Percentiles rank a stretch among this genome's conserved stretches.
Evolutionary conservation across 1,140 invertebrate genomes (phyloP).

Genomic region (Drosophila mayri): DNA sequence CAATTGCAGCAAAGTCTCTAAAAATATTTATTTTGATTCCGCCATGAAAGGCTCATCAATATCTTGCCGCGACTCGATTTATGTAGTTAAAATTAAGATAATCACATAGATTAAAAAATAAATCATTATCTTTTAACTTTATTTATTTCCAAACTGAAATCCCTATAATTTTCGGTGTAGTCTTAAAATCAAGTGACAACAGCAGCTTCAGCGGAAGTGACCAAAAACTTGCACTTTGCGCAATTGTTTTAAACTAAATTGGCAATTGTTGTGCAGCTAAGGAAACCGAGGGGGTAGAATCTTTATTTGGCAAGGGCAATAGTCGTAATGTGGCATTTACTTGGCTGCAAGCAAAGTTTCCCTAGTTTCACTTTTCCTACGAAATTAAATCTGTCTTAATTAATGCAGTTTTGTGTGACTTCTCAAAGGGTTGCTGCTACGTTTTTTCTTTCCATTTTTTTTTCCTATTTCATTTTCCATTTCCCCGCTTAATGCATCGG

Average conservation of each 20-base stretch:
- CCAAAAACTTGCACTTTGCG: slow-evolving; percentile 73
- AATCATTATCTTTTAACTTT: not conserved
- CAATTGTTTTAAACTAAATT: slow-evolving; percentile 78
- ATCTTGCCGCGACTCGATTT: not conserved
- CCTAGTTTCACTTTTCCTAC: slow-evolving; percentile 15
- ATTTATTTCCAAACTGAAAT: not conserved
- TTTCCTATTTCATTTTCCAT: slow-evolving; percentile 20
- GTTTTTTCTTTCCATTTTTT: not conserved
- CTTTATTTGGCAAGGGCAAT: slow-evolving; percentile 49
- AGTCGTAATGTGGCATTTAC: slow-evolving; percentile 53
- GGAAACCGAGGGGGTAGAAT: slow-evolving; percentile 5
- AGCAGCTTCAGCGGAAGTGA: slow-evolving; percentile 65
- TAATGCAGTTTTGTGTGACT: slow-evolving; percentile 35
- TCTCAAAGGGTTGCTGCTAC: not conserved
- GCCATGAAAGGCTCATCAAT: not conserved
- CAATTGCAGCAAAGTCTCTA: not conserved
- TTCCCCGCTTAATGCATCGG: slow-evolving; percentile 64
- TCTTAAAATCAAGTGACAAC: slow-evolving; percentile 73
- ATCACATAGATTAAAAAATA: too few species aligned
- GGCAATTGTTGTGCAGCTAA: slow-evolving; percentile 64
- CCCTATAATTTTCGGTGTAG: slow-evolving; percentile 6
- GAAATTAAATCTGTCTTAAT: slow-evolving; percentile 46
- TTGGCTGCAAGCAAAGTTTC: slow-evolving; percentile 44
- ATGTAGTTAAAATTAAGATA: not conserved
- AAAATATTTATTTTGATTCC: not conserved